Conservation (phyloP, 2,113 vertebrate species). For the Furnarius figulus region DNA sequence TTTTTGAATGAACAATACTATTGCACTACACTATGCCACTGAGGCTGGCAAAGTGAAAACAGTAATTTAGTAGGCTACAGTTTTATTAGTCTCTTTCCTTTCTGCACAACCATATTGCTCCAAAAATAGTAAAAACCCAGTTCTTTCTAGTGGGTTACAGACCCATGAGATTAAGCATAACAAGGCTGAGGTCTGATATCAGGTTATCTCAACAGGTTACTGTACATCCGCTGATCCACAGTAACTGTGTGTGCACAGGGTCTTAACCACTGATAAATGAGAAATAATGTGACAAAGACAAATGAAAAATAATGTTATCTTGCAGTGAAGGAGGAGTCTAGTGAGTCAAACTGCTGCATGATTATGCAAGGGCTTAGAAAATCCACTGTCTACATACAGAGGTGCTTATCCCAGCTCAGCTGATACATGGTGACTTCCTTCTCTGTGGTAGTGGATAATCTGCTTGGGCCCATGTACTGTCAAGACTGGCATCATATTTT, state of each 20-base stretch:
- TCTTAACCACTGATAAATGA: neutral
- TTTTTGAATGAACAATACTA: neutral
- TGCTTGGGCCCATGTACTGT: neutral
- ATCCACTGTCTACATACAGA: accelerated
- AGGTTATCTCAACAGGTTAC: neutral
- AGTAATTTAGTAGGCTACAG: neutral
- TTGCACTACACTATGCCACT: neutral
- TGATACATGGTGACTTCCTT: neutral
- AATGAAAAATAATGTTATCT: neutral
- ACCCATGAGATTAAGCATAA: neutral
- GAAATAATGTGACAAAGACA: neutral
- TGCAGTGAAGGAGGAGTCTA: neutral
- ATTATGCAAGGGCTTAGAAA: neutral
- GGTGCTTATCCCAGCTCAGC: neutral
- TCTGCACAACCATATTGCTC: neutral
- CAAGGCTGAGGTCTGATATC: neutral
- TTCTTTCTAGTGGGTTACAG: neutral
- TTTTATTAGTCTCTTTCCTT: neutral
- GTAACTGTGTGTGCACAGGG: neutral
- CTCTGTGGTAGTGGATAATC: neutral
- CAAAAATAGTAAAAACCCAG: neutral
- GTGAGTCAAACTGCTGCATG: neutral
- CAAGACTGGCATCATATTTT: neutral
- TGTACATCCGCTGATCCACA: neutral
- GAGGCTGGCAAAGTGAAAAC: neutral